Evolutionary conservation across 1,140 invertebrate species (phyloP).

Genomic region (Drosophila tani): DNA sequence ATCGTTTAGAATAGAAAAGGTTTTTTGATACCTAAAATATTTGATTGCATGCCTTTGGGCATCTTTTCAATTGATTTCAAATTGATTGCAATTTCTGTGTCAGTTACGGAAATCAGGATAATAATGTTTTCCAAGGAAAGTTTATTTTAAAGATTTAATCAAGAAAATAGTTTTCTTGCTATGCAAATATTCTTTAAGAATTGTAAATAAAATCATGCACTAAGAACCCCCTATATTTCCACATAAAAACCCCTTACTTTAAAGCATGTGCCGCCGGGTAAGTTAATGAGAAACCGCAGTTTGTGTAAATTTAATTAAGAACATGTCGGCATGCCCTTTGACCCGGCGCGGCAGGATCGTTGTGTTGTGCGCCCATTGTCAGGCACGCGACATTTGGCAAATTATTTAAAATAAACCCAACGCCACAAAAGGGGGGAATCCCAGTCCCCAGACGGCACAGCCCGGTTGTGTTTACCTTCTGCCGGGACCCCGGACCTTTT

Average conservation of each 20-base stretch:
- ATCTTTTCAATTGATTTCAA: too few species aligned
- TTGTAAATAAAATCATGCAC: neutral
- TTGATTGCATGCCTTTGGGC: too few species aligned
- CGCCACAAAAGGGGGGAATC: neutral
- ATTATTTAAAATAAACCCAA: constrained; percentile 73
- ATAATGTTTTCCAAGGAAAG: neutral
- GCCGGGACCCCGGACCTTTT: constrained; percentile 35
- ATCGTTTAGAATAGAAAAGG: too few species aligned
- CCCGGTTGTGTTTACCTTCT: constrained; percentile 36
- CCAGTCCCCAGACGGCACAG: neutral
- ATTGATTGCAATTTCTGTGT: neutral
- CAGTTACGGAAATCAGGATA: neutral
- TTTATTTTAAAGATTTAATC: neutral
- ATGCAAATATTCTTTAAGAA: neutral
- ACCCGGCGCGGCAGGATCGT: constrained; percentile 23
- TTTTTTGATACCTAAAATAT: too few species aligned
- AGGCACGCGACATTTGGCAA: constrained; percentile 75
- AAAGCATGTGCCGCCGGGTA: constrained; percentile 30
- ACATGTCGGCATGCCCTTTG: constrained; percentile 58
- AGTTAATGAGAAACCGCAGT: constrained; percentile 66
- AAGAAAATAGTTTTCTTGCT: too few species aligned
- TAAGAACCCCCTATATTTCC: too few species aligned
- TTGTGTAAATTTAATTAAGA: constrained; percentile 77
- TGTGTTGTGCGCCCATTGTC: constrained; percentile 40
- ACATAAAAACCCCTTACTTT: constrained; percentile 1